phyloP scores from a whole-genome alignment of 2,113 vertebrate genomes.

The Trachemys scripta region DNA sequence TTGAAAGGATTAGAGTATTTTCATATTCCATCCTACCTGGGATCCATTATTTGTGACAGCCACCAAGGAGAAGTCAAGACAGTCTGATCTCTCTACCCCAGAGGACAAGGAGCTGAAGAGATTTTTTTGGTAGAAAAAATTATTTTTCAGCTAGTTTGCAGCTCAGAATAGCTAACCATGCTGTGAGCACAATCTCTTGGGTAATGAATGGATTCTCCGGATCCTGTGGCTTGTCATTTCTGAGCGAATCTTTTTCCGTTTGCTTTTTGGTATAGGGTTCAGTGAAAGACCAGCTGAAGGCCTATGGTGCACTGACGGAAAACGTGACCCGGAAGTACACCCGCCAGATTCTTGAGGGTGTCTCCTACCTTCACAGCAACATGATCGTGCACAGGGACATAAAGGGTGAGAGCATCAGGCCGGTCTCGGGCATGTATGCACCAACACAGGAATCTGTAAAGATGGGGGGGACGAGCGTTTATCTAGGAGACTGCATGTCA shows the following conservation, averaged over 20 bases:
- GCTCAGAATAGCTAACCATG: neutral
- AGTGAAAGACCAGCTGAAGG: conserved; percentile 96
- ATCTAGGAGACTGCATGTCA: neutral
- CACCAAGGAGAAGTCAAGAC: neutral
- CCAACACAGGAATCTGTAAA: neutral
- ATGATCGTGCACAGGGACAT: conserved; percentile 99
- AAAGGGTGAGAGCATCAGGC: conserved; percentile 84
- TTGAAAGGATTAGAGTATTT: neutral
- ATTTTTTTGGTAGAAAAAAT: neutral
- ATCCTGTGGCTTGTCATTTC: neutral
- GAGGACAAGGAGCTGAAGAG: neutral
- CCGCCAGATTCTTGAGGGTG: conserved; percentile 94
- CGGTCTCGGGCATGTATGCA: fast-evolving
- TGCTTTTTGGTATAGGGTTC: conserved; percentile 85
- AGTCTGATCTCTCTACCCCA: neutral
- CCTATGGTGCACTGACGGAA: conserved; percentile 94
- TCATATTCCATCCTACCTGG: neutral
- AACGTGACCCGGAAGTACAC: conserved; percentile 96
- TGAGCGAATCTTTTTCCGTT: neutral
- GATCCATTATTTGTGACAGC: neutral
- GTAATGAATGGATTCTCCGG: neutral
- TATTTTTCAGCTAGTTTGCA: neutral
- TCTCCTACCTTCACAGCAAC: conserved; percentile 97
- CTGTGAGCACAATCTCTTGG: neutral
- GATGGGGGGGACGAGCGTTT: neutral